These are phyloP conservation scores for Brachirus orientalis DNA, from an alignment of 2,113 vertebrate genomes.

Conservation along the genomic window DNA sequence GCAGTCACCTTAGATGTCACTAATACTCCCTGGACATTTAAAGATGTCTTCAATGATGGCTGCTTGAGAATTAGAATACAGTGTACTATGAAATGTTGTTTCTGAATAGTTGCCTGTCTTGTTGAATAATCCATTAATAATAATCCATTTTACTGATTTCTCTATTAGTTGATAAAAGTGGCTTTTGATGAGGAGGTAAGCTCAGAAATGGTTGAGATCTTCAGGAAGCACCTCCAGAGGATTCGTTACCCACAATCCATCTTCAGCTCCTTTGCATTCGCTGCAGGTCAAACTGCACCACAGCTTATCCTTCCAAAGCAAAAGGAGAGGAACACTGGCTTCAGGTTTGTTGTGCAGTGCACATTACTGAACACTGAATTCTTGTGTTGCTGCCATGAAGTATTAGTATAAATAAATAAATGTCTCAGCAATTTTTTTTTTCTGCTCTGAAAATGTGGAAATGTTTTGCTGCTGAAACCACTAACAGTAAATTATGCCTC, in stretches of 20 bases:
- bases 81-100: neutral
- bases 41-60: too few relatives aligned
- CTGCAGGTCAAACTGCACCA: constrained; percentile 90
- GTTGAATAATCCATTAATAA: neutral
- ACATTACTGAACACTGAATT: neutral
- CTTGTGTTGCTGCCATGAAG: neutral
- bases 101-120: neutral
- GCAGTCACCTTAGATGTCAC: too few relatives aligned
- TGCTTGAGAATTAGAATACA: too few relatives aligned
- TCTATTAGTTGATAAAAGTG: constrained; percentile 92
- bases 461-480: neutral
- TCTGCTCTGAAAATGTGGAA: neutral
- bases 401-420: neutral
- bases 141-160: constrained; percentile 13
- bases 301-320: constrained; percentile 95
- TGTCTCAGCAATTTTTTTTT: neutral
- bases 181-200: constrained; percentile 98
- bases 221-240: constrained; percentile 94
- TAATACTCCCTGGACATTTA: too few relatives aligned
- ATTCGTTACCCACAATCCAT: constrained; percentile 96
- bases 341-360: constrained; percentile 84
- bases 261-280: constrained; percentile 95
- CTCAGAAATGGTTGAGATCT: constrained; percentile 96
- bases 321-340: constrained; percentile 97
- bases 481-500: constrained; percentile 4